These are phyloP conservation scores for Cercopithecus neglectus DNA, from an alignment of 2,797 vertebrate species.

Conservation along the genomic window DNA sequence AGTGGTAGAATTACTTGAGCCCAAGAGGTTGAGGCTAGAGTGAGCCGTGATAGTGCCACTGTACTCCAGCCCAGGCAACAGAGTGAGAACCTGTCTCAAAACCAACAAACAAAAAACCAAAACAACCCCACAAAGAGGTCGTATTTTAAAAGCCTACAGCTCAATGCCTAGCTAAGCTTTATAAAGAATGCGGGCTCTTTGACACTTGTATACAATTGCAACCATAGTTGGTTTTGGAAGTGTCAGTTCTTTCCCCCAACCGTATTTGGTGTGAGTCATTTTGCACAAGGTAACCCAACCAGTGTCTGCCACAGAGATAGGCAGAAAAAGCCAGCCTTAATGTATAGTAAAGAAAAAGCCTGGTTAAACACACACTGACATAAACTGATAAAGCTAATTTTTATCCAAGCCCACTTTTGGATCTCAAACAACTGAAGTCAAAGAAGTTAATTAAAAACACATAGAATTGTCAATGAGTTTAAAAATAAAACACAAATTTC, in stretches of 20 bases:
- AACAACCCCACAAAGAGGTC: not conserved
- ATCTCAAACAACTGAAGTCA: constrained; percentile 19
- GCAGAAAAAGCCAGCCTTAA: not conserved
- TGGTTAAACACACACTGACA: not conserved
- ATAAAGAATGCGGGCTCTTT: not conserved
- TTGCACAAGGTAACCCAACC: not conserved
- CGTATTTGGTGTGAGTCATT: not conserved
- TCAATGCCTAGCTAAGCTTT: not conserved
- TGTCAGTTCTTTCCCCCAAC: not conserved
- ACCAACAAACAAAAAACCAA: not conserved
- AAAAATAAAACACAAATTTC: constrained; percentile 10
- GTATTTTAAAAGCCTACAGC: not conserved
- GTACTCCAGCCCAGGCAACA: too few relatives aligned
- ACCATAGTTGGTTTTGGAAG: not conserved
- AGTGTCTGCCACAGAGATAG: not conserved
- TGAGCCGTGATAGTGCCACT: not conserved
- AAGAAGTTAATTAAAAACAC: constrained; percentile 48
- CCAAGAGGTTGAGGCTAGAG: not conserved
- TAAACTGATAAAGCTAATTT: not conserved
- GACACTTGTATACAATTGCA: not conserved
- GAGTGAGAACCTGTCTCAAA: not conserved
- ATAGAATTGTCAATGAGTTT: not conserved
- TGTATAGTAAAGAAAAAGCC: not conserved
- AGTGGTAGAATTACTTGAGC: not conserved
- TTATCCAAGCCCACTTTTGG: not conserved